phyloP scores from a whole-genome alignment of 2,113 vertebrate species.

The Fukomys damarensis region DNA sequence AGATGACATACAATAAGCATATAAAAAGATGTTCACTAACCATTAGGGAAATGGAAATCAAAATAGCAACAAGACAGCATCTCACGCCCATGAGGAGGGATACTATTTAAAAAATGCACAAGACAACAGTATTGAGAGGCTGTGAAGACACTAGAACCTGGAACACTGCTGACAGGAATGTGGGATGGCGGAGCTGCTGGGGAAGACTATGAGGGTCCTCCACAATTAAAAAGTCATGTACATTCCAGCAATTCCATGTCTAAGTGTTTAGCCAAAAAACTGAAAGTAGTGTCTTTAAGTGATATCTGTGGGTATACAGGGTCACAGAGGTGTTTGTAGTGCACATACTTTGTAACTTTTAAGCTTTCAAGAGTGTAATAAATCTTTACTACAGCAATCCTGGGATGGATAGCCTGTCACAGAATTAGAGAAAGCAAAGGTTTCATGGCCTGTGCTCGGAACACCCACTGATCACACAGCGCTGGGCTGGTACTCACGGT shows the following conservation, averaged over 20 bases:
- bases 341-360: background rate
- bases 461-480: accelerated
- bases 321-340: accelerated
- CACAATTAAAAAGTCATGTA: background rate
- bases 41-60: background rate
- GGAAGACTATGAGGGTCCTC: background rate
- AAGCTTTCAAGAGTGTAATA: background rate
- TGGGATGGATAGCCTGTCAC: background rate
- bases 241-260: background rate
- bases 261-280: background rate
- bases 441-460: background rate
- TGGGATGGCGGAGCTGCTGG: background rate
- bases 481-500: constrained; percentile 89
- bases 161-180: background rate
- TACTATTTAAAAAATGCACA: background rate
- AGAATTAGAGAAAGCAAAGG: background rate
- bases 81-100: background rate
- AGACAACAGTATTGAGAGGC: background rate
- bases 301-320: background rate
- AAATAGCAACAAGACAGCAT: background rate
- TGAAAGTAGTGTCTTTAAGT: background rate
- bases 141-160: background rate
- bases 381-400: background rate
- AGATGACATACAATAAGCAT: background rate
- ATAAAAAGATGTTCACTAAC: background rate